These are phyloP conservation scores for Aurelia sp. DNA, from an alignment of 30 jellyfish, hydroid and myxozoan species.

Conservation along the genomic window DNA sequence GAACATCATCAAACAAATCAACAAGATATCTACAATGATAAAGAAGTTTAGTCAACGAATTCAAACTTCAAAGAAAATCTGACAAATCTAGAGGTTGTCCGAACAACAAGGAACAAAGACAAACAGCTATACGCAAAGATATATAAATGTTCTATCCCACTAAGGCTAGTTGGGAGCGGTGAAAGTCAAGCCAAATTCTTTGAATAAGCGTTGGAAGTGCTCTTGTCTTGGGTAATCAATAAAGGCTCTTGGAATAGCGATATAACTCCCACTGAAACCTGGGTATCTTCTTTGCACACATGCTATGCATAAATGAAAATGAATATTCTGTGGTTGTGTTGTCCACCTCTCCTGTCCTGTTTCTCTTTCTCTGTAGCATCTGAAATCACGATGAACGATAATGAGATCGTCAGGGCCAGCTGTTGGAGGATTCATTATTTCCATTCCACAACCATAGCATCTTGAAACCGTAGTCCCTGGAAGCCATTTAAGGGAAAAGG, in stretches of 20 bases:
- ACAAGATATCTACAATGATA: too few species aligned
- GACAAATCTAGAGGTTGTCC: too few species aligned
- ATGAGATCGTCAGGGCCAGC: constrained; percentile 3
- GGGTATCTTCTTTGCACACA: constrained; percentile 6
- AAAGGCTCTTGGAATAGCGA: neutral
- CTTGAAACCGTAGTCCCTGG: constrained; percentile 12
- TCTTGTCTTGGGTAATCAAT: neutral
- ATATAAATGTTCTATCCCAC: too few species aligned
- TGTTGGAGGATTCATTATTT: neutral
- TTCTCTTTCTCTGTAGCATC: neutral
- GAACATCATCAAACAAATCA: too few species aligned
- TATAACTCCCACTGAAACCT: neutral
- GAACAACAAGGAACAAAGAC: too few species aligned
- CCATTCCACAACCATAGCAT: constrained; percentile 10
- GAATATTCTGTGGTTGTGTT: constrained; percentile 4
- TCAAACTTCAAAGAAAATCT: too few species aligned
- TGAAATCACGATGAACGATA: constrained; percentile 1
- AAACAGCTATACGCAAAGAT: too few species aligned
- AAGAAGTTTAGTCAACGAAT: too few species aligned
- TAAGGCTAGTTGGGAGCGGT: too few species aligned
- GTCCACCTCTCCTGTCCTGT: neutral
- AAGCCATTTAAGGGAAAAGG: constrained; percentile 5
- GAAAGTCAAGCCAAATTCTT: too few species aligned
- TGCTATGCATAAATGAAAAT: neutral
- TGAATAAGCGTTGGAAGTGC: neutral